phyloP scores from a whole-genome alignment of 92 coral and sea anemone genomes.

The Umimayanthus kanabou region DNA sequence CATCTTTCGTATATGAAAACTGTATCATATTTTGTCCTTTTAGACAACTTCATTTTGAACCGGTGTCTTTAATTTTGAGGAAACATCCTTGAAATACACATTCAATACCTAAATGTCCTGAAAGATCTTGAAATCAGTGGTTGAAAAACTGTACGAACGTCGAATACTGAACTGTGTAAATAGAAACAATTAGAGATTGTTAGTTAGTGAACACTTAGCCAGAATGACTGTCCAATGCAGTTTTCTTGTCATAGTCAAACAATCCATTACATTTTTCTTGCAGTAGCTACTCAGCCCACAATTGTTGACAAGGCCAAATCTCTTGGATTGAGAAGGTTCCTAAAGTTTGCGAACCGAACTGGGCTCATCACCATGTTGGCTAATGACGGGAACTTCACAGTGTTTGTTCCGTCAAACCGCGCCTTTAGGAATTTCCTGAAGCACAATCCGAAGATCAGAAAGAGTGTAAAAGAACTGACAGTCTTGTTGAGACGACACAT shows the following conservation, averaged over 20 bases:
- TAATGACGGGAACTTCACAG: conserved; percentile 39
- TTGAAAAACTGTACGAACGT: not conserved
- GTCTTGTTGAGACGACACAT: conserved; percentile 9
- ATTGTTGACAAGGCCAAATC: conserved; percentile 16
- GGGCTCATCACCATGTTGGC: not conserved
- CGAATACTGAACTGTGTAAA: not conserved
- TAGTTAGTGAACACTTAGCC: not conserved
- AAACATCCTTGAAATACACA: not conserved
- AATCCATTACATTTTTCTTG: not conserved
- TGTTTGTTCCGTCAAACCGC: conserved; percentile 36
- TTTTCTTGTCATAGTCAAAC: not conserved
- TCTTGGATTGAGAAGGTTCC: conserved; percentile 14
- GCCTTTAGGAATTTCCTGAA: conserved; percentile 24
- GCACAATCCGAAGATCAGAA: not conserved
- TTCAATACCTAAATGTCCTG: not conserved
- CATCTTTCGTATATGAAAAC: too few species aligned
- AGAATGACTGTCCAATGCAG: not conserved
- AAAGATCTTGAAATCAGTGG: not conserved
- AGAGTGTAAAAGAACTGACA: conserved; percentile 12
- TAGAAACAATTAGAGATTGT: not conserved
- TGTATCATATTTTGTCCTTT: too few species aligned
- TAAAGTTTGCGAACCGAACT: conserved; percentile 10
- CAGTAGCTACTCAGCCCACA: conserved; percentile 7
- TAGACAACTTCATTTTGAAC: too few species aligned
- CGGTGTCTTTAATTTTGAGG: too few species aligned